These are phyloP conservation scores for Gyps fulvus DNA, from an alignment of 2,113 vertebrate species.

Conservation along the genomic window DNA sequence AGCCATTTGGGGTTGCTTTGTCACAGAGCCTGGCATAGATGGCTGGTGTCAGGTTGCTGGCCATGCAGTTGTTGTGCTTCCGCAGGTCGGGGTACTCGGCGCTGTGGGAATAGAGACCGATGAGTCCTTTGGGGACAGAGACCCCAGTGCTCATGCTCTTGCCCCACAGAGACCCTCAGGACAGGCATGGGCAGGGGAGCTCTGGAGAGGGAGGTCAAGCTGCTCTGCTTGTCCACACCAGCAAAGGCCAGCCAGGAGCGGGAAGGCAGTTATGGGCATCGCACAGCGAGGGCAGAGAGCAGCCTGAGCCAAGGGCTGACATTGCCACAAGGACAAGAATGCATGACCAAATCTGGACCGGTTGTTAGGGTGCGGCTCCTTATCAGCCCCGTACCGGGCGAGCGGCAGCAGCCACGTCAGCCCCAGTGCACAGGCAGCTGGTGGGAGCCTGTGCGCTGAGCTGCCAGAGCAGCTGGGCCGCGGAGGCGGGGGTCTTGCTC, in stretches of 20 bases:
- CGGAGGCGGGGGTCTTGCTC: fast-evolving
- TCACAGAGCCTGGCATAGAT: constrained; percentile 90
- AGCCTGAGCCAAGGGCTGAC: neutral
- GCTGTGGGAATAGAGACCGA: constrained; percentile 59
- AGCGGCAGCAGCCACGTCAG: neutral
- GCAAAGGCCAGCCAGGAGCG: fast-evolving
- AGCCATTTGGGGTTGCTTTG: constrained; percentile 89
- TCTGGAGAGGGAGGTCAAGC: neutral
- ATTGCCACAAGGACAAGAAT: neutral
- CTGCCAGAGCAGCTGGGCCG: neutral
- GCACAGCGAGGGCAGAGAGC: neutral
- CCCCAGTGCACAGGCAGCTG: neutral
- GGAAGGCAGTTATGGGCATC: neutral
- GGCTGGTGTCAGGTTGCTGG: constrained; percentile 88
- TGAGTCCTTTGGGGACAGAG: neutral
- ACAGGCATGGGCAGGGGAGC: neutral
- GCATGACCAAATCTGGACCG: neutral
- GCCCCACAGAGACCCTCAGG: neutral
- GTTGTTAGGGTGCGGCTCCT: neutral
- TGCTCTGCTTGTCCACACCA: neutral
- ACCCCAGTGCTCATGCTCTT: neutral
- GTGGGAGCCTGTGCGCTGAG: fast-evolving
- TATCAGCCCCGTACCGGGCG: neutral
- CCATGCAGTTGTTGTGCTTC: constrained; percentile 99
- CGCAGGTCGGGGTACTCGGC: constrained; percentile 96